Conservation (phyloP, 1,140 invertebrate species). For the Drosophila kikkawai region DNA sequence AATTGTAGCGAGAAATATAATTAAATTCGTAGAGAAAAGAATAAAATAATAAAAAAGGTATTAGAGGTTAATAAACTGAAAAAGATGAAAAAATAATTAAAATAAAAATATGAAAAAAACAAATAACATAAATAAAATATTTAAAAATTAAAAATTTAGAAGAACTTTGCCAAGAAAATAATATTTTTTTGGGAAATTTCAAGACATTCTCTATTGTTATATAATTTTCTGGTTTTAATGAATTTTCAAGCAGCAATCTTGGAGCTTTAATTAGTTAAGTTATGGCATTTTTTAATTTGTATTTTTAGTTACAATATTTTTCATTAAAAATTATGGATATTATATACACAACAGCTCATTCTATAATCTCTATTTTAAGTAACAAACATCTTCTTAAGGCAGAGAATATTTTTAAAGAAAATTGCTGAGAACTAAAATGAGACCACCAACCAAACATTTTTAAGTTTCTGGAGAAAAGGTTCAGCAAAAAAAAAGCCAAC, state of each 20-base stretch:
- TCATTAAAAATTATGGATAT: background rate
- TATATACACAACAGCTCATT: background rate
- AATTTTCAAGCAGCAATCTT: background rate
- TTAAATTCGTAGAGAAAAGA: background rate
- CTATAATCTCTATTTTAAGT: background rate
- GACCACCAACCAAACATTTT: background rate
- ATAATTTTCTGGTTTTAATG: background rate
- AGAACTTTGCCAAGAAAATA: too few species aligned
- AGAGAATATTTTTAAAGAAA: background rate
- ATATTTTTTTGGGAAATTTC: too few species aligned
- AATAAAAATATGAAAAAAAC: too few species aligned
- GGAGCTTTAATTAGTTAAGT: background rate
- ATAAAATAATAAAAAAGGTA: background rate
- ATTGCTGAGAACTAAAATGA: too few species aligned
- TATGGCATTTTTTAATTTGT: too few species aligned
- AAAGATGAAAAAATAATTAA: background rate
- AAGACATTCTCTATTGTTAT: background rate
- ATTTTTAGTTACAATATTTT: background rate
- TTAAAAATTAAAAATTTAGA: too few species aligned
- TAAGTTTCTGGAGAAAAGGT: background rate
- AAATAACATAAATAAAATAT: too few species aligned
- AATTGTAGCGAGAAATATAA: slow-evolving; percentile 3
- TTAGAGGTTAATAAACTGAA: background rate
- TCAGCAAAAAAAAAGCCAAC: background rate
- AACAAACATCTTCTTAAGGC: background rate